Evolutionary conservation across 2,888 invertebrate genomes (phyloP).

Genomic region (Dysmachus trigonus): DNA sequence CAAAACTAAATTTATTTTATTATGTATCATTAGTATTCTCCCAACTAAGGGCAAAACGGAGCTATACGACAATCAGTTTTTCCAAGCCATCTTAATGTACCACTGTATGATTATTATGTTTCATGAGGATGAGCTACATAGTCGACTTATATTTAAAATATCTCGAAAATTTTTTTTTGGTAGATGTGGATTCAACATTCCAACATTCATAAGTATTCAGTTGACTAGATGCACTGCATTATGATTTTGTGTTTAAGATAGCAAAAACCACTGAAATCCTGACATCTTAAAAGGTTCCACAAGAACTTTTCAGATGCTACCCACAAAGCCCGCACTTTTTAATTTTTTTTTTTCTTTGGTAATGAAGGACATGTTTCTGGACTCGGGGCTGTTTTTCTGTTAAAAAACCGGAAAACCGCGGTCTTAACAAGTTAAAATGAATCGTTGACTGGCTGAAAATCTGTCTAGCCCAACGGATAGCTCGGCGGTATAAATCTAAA

Average conservation of each 20-base stretch:
- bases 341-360: not conserved
- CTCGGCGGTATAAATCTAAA: slow-evolving; percentile 6
- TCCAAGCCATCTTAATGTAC: too few relatives aligned
- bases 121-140: too few relatives aligned
- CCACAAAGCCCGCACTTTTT: not conserved
- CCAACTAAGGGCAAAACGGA: too few relatives aligned
- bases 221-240: not conserved
- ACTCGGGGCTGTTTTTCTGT: not conserved
- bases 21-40: too few relatives aligned
- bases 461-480: not conserved
- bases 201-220: too few relatives aligned
- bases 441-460: not conserved
- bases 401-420: slow-evolving; percentile 11
- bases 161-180: too few relatives aligned
- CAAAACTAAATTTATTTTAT: too few relatives aligned
- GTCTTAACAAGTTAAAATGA: not conserved
- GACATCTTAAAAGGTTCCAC: not conserved
- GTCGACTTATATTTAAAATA: too few relatives aligned
- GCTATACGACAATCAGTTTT: too few relatives aligned
- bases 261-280: not conserved
- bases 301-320: not conserved
- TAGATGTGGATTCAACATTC: too few relatives aligned
- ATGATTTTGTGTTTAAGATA: not conserved
- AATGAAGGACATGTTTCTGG: slow-evolving; percentile 19
- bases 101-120: too few relatives aligned